These are phyloP conservation scores for Origma solitaria DNA, from an alignment of 2,113 vertebrate genomes.

Conservation along the genomic window DNA sequence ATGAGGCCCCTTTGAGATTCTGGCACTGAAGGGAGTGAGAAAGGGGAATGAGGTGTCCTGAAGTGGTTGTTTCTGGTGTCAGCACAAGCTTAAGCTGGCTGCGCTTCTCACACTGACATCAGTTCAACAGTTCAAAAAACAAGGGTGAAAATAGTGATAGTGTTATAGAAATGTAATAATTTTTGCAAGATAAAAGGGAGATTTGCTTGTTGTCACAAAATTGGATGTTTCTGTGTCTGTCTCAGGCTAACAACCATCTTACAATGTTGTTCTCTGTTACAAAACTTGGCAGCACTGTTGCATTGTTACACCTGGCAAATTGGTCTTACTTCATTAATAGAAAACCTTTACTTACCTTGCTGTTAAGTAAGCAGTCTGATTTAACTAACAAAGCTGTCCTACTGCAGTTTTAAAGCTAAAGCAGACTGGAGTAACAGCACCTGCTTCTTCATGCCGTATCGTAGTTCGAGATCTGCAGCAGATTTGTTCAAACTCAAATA, in stretches of 20 bases:
- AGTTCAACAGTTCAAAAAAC: neutral
- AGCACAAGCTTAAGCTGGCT: neutral
- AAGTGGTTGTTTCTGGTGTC: neutral
- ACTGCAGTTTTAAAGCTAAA: neutral
- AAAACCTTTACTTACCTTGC: neutral
- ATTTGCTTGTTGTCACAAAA: neutral
- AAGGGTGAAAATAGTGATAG: neutral
- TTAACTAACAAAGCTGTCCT: neutral
- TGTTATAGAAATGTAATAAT: neutral
- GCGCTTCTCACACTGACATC: neutral
- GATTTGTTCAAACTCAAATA: neutral
- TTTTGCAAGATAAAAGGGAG: neutral
- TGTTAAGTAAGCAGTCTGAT: neutral
- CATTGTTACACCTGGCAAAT: neutral
- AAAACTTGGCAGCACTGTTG: neutral
- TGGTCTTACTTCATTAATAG: neutral
- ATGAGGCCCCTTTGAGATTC: neutral
- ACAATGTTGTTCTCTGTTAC: neutral
- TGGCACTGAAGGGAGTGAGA: neutral
- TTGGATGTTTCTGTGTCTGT: fast-evolving
- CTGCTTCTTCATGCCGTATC: neutral
- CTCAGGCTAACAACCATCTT: neutral
- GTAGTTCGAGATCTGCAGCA: neutral
- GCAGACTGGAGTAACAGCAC: neutral
- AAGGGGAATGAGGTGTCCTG: neutral